Evolutionary conservation across 2,888 invertebrate genomes (phyloP).

Genomic region (Tenthredo amoena): DNA sequence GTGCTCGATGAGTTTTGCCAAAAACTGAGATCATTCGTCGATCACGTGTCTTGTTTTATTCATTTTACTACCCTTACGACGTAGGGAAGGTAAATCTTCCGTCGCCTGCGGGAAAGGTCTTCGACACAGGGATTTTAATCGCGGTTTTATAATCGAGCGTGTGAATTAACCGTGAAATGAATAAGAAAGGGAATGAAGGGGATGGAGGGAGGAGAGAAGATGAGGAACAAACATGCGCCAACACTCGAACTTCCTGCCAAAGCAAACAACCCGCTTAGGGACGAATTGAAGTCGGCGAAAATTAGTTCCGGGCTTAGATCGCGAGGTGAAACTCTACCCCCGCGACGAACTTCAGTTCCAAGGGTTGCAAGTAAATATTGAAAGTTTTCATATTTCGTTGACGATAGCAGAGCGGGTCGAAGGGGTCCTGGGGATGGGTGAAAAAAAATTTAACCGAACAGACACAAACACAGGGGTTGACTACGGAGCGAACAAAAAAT

Average conservation of each 20-base stretch:
- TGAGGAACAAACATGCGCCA: background rate
- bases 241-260: conserved; percentile 3
- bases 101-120: too few species aligned
- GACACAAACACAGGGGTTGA: background rate
- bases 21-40: background rate
- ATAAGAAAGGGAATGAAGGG: background rate
- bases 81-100: background rate
- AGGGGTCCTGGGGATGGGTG: background rate
- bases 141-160: background rate
- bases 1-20: background rate
- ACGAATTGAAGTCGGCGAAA: background rate
- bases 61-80: background rate
- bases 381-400: conserved; percentile 45
- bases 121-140: too few species aligned
- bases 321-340: background rate
- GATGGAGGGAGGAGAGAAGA: background rate
- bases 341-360: conserved; percentile 4
- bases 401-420: background rate
- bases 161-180: background rate
- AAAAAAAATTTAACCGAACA: conserved; percentile 22
- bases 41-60: background rate
- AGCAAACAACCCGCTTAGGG: conserved; percentile 14
- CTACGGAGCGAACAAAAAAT: background rate
- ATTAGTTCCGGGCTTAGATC: background rate
- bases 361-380: conserved; percentile 15